phyloP scores from a whole-genome alignment of 2,113 vertebrate species.

The Mormyrus lacerda region DNA sequence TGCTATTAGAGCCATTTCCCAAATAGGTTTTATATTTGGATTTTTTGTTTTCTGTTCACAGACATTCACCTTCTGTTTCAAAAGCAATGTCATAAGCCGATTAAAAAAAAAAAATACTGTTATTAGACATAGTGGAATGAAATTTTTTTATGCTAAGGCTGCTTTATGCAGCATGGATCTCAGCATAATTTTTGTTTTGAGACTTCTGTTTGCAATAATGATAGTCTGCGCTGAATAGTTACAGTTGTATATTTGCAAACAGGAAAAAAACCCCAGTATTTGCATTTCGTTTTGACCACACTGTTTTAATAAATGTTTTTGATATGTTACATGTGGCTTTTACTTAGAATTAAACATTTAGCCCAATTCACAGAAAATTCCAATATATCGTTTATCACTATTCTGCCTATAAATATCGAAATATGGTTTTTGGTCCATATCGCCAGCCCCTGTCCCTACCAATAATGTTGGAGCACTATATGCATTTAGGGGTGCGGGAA shows the following conservation, averaged over 20 bases:
- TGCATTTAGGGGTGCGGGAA: not conserved
- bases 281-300: not conserved
- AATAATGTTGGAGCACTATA: not conserved
- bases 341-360: not conserved
- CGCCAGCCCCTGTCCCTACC: not conserved
- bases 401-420: not conserved
- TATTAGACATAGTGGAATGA: not conserved
- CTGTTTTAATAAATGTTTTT: not conserved
- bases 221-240: not conserved
- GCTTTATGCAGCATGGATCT: not conserved
- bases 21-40: not conserved
- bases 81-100: not conserved
- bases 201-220: not conserved
- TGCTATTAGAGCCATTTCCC: not conserved
- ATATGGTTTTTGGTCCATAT: not conserved
- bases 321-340: not conserved
- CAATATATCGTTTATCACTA: not conserved
- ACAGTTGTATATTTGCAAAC: not conserved
- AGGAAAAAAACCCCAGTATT: not conserved
- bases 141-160: not conserved
- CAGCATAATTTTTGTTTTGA: not conserved
- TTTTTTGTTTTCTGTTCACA: not conserved
- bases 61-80: not conserved
- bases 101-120: not conserved
- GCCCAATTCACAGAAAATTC: not conserved